A percentile compares a stretch with the other conserved stretches of the same genome.
phyloP scores from a whole-genome alignment of 2,888 invertebrate genomes.

The Phyllotreta striolata region DNA sequence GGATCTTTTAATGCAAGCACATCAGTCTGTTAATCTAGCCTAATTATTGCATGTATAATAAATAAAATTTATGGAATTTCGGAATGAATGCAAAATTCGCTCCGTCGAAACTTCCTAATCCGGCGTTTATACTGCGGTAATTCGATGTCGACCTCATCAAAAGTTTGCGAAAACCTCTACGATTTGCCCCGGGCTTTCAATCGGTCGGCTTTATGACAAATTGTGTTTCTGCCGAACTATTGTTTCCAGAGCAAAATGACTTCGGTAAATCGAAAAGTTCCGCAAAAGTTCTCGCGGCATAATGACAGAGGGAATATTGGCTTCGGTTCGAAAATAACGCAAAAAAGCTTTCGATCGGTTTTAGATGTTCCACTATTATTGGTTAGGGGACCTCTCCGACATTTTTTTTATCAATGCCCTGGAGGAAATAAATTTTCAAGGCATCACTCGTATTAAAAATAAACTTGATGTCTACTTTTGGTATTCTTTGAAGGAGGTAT shows the following conservation, averaged over 20 bases:
- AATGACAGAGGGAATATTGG: conserved; percentile 12
- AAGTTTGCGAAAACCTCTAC: conserved; percentile 28
- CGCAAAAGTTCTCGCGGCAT: conserved; percentile 8
- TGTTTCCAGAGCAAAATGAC: conserved; percentile 32
- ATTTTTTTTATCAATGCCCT: neutral
- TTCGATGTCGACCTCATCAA: conserved; percentile 31
- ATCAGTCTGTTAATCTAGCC: neutral
- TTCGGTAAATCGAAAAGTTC: conserved; percentile 31
- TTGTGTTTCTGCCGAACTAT: conserved; percentile 31
- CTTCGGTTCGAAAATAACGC: neutral
- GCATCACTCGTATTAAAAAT: too few relatives aligned
- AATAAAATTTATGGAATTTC: neutral
- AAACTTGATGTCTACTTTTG: too few relatives aligned
- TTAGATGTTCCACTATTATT: neutral
- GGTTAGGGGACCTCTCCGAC: too few relatives aligned
- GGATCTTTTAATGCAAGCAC: neutral
- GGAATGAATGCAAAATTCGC: conserved; percentile 1
- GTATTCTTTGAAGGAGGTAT: too few relatives aligned
- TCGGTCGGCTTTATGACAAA: conserved; percentile 33
- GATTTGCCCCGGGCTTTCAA: conserved; percentile 25
- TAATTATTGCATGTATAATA: neutral
- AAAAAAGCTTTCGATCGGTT: conserved; percentile 12
- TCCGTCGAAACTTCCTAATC: neutral
- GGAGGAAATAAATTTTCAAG: neutral
- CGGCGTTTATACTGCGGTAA: conserved; percentile 7